A percentile compares a stretch with the other conserved stretches of the same genome.
Evolutionary conservation across 2,797 vertebrate genomes (phyloP).

Genomic region (Myotis planiceps): DNA sequence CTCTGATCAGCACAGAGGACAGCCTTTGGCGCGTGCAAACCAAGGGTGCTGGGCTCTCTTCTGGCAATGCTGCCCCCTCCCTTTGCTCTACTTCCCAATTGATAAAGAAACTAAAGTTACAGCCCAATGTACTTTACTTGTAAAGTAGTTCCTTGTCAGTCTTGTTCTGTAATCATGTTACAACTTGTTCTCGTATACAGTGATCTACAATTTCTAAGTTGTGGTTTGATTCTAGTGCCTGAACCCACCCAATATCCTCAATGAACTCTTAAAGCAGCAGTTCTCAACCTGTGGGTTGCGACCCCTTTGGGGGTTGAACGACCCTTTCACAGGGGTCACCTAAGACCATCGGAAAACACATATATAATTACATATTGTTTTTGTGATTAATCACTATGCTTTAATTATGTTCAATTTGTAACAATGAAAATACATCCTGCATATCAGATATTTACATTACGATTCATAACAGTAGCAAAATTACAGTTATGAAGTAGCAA

Average conservation of each 20-base stretch:
- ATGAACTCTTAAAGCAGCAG: not conserved
- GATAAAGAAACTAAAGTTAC: not conserved
- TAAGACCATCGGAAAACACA: too few species aligned
- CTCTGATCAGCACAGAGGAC: not conserved
- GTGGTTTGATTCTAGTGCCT: not conserved
- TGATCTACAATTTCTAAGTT: constrained; percentile 32
- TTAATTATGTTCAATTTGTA: too few species aligned
- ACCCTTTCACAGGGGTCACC: too few species aligned
- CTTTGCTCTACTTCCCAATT: not conserved
- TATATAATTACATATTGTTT: too few species aligned
- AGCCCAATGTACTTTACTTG: not conserved
- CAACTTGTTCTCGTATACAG: not conserved
- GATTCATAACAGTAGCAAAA: too few species aligned
- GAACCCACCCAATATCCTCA: not conserved
- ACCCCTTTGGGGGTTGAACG: too few species aligned
- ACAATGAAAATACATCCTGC: too few species aligned
- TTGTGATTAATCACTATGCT: too few species aligned
- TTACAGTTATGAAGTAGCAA: too few species aligned
- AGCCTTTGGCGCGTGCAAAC: not conserved
- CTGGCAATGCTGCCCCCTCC: too few species aligned
- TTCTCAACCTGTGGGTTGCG: too few species aligned
- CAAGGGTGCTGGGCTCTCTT: not conserved
- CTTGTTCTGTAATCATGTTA: not conserved
- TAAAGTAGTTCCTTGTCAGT: not conserved
- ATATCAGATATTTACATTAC: too few species aligned